A percentile compares a stretch with the other conserved stretches of the same genome.
Conservation (phyloP, 2,888 invertebrate genomes). For the Limnephilus auricula region DNA sequence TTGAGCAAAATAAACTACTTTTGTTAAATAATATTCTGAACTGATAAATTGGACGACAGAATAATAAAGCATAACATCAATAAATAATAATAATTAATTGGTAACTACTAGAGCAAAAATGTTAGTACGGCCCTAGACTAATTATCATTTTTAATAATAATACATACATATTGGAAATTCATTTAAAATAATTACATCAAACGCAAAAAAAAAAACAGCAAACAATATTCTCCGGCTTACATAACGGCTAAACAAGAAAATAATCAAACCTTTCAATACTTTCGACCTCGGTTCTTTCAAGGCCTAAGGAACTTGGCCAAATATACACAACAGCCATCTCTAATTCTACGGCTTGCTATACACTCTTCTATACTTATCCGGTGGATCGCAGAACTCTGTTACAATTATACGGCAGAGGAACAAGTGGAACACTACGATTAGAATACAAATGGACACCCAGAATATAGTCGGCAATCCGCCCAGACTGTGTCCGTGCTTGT, state of each 20-base stretch:
- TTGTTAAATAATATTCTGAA: neutral
- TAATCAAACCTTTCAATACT: neutral
- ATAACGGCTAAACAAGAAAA: neutral
- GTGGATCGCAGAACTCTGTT: slow-evolving; percentile 90
- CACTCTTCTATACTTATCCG: slow-evolving; percentile 82
- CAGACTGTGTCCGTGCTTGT: slow-evolving; percentile 92
- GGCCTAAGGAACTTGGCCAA: slow-evolving; percentile 20
- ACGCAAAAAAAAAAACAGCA: slow-evolving; percentile 14
- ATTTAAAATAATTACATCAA: neutral
- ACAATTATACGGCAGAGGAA: slow-evolving; percentile 95
- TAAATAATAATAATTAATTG: neutral
- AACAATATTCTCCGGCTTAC: neutral
- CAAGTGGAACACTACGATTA: slow-evolving; percentile 94
- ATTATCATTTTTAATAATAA: neutral
- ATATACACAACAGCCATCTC: neutral
- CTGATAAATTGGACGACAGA: neutral
- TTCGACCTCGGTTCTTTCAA: neutral
- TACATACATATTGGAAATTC: neutral
- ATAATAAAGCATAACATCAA: slow-evolving; percentile 2
- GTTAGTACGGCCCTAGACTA: neutral
- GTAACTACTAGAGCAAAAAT: neutral
- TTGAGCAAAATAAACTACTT: neutral
- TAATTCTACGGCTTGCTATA: slow-evolving; percentile 82
- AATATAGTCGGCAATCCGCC: slow-evolving; percentile 94
- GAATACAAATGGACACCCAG: slow-evolving; percentile 92